Base-by-base conservation (phyloP, 2,797 vertebrate genomes). In the Sternarchorhynchus goeldii region DNA sequence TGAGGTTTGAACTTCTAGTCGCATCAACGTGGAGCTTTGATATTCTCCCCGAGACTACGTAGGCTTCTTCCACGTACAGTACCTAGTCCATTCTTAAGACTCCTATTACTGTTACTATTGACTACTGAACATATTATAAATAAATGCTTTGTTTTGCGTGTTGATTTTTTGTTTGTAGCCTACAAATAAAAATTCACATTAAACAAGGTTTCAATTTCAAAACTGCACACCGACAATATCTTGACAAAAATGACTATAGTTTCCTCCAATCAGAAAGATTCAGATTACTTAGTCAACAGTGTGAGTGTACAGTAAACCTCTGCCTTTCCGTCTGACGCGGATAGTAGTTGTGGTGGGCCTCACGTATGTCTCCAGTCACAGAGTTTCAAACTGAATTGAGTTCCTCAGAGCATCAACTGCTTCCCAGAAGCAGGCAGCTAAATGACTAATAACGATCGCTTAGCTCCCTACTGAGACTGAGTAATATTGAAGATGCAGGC, bases 351-450 rank as follows among this genome's bases (percentile, higher is more conserved):
- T 25, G 55, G 45, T 31, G 76, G 65, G 41, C 59, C 57, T 55
- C 31, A 10, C n/a, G 41, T 59, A 64, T 45, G 32, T 14, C 73
- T 70, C 81, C 76, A 79, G 76, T 71, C 39, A 86, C 81, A 86
- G 63, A 88, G 93, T 94, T 94, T 94, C 94, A 92, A 87, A 92
- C 88, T 94, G 91, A 94, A 93, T 92, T 85, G 84, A 90, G 92
- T 94, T 94, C 93, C 92, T 93, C 91, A 91, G 86, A 88, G 88
- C 73, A 88, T 90, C 91, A 88, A 88, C 85, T 84, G 87, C 90
- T 94, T 94, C 93, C 92, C 88, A 94, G 94, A 94, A 94, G 83
- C 76, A 84, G 87, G 88, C 85, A 84, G 87, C 81, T 73, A 65
- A 82, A 83, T 94, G 93, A 94, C 92, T 94, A 93, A 94, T 92